Base-by-base conservation (phyloP, 2,888 invertebrate genomes). In the Chironomus tentans region DNA sequence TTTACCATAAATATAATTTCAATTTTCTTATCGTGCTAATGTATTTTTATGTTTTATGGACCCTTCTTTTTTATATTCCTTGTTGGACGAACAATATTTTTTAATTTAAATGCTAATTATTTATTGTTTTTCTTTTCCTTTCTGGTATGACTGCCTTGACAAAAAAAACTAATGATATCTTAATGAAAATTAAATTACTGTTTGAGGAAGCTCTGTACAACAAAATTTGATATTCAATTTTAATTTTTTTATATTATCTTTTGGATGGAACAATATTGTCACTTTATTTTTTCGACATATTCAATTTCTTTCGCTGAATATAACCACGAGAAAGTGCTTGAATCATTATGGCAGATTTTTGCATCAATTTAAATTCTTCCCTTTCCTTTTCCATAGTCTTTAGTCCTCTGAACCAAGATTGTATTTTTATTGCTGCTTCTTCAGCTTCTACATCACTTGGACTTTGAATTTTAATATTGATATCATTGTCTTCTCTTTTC, bases 101-200 rank as follows among this genome's bases (percentile, higher is more conserved):
- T 74, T 74, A 74, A 74, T 74, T 74, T 74, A 74, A 74, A 74
- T 74, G 73, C 73, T 74, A 74, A 74, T 74, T 74, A 74, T 74
- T 74, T 74, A 74, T 74, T 74, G 73, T 74, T 73, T 10, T 73
- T 47, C 10, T 68, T 68, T 65, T 46, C 24, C 10, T 21, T 61
- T 24, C 24, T 47, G n/a, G n/a, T 70, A 28, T 61, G 7, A 21
- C 24, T 47, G 46, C 28, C 15, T 15, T 21, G 21, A 65, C 2
- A 4, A 18, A 21, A 74, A 74, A 74, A n/a, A 46, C 22, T 74
- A 74, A 74, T 74, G 73, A 74, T 74, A 74, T 74, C 73, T 74
- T 74, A 65, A 74, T 74, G 65, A 65, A 18, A 21, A 65, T 21
- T 12, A 21, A 21, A 21, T n/a, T n/a, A 50, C 13, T 50, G 50